Base-by-base conservation (phyloP, 2,888 invertebrate species). In the Idaea dimidiata region DNA sequence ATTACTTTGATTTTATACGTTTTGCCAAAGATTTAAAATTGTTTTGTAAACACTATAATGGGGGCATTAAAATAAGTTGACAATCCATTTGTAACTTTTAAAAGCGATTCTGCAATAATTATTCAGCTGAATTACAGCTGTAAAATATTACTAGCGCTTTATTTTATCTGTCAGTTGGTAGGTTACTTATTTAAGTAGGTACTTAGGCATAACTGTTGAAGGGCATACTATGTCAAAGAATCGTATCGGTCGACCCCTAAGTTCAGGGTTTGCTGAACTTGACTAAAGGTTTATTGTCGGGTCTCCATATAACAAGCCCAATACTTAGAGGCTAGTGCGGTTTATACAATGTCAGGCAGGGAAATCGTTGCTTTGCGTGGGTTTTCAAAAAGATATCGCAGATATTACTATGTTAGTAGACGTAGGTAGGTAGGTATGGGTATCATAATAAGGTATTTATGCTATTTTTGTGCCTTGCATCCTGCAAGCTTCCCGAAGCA, bases 151-250 rank as follows among this genome's bases (percentile, higher is more conserved):
- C 43, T 14, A 43, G 43, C 43, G 43, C 8, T 43, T 43, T 43
- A 43, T 43, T 43, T 43, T 43, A 43, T 43, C 43, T 43, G 43
- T 43, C 14, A 8, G 10, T 43, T 10, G 43, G 14, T 43, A n/a
- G n/a, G n/a, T n/a, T n/a, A 43, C 43, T 43, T 43, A 10, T 43
- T 43, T 43, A 43, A 1, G 43, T 32, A 64, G 54, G 57, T 17
- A 53, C 16, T 63, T 16, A 14, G 31, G 57, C 33, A 8, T 53
- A 57, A 32, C 17, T 43, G 32, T 43, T 43, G 43, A 64, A 59
- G 64, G 64, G 57, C 61, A 31, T 59, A 63, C 61, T 59, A 24
- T 33, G 33, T 57, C 57, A 61, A 63, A 66, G 61, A 60, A 58
- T 32, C 55, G 24, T 24, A 24, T 24, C 63, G 60, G 58, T 62